These are phyloP conservation scores for Chiloscyllium punctatum DNA, from an alignment of 2,797 vertebrate species.

Conservation along the genomic window DNA sequence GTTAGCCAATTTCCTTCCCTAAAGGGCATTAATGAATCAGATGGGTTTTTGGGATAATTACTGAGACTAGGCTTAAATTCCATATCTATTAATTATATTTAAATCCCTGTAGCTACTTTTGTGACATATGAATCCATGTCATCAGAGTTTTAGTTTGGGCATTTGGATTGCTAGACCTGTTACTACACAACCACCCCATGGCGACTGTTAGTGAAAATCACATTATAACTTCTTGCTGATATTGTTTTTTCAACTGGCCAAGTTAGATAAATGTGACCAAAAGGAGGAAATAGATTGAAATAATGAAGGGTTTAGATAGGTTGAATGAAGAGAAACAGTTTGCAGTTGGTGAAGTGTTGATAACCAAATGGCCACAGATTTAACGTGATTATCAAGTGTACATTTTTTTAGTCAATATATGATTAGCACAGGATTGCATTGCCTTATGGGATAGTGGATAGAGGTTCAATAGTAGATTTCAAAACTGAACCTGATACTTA, in stretches of 20 bases:
- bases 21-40: too few species aligned
- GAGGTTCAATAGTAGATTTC: background rate
- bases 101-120: too few species aligned
- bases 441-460: background rate
- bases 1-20: too few species aligned
- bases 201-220: background rate
- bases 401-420: background rate
- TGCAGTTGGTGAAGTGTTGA: background rate
- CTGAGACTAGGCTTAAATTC: too few species aligned
- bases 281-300: background rate
- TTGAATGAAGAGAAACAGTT: background rate
- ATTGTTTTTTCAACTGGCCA: background rate
- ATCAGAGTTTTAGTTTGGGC: too few species aligned
- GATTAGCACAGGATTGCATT: background rate
- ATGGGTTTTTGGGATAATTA: too few species aligned
- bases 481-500: background rate
- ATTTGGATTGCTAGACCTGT: too few species aligned
- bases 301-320: background rate
- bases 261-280: background rate
- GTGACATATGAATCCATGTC: too few species aligned
- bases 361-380: background rate
- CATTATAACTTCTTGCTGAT: background rate
- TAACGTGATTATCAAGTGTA: background rate
- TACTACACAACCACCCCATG: too few species aligned
- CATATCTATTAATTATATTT: too few species aligned